Conservation (phyloP, 2,888 invertebrate genomes). For the Mythimna pallens region DNA sequence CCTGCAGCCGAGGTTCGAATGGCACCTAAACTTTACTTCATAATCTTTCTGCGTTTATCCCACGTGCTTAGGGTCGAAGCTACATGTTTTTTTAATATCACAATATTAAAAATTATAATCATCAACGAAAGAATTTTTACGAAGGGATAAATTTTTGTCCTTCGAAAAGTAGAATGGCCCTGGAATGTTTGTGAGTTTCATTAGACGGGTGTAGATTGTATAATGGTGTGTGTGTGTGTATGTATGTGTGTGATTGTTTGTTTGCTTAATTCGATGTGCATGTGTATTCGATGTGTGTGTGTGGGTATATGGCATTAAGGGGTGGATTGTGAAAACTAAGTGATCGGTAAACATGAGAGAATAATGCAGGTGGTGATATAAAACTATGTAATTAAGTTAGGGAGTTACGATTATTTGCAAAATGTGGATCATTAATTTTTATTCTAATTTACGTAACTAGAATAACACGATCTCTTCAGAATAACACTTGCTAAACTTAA, state of each 20-base stretch:
- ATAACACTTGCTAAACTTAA: not conserved
- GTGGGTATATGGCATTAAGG: not conserved
- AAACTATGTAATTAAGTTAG: not conserved
- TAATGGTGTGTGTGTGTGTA: too few species aligned
- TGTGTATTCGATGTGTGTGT: conserved; percentile 17
- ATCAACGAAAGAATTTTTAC: too few species aligned
- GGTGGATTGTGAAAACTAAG: not conserved
- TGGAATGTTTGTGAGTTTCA: not conserved
- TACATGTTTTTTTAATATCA: too few species aligned
- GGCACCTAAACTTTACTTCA: too few species aligned
- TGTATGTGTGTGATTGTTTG: conserved; percentile 12
- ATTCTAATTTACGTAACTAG: too few species aligned
- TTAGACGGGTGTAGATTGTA: conserved; percentile 6
- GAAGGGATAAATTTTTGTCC: not conserved
- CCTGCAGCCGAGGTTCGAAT: too few species aligned
- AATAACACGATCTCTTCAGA: too few species aligned
- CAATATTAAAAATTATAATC: too few species aligned
- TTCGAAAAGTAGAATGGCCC: not conserved
- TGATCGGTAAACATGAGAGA: not conserved
- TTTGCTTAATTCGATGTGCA: conserved; percentile 35
- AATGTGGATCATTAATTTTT: not conserved
- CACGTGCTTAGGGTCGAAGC: too few species aligned
- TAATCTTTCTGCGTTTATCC: too few species aligned
- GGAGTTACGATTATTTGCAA: not conserved
- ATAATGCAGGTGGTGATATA: not conserved